Percentiles rank a stretch among this genome's conserved stretches.
These are phyloP conservation scores for Nannoperca obscura DNA, from an alignment of 2,797 vertebrate genomes.

Conservation along the genomic window DNA sequence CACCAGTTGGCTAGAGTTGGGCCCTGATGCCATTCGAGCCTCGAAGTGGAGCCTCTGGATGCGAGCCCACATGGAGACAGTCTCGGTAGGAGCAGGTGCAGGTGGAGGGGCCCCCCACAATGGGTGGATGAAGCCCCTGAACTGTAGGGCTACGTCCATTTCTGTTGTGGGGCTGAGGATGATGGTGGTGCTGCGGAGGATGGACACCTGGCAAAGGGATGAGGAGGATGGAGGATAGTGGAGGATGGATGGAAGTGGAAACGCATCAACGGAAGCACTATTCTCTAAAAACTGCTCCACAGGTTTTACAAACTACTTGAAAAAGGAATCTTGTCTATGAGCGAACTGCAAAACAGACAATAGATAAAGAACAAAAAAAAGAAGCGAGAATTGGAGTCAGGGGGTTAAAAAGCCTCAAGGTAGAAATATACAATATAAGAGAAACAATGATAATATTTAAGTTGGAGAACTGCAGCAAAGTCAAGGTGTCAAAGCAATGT, in stretches of 20 bases:
- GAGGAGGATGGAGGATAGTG: conserved; percentile 56
- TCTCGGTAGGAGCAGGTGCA: conserved; percentile 82
- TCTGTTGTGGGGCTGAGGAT: conserved; percentile 92
- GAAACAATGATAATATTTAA: conserved; percentile 17
- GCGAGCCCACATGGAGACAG: conserved; percentile 91
- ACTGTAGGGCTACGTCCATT: conserved; percentile 92
- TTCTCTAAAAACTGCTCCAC: conserved; percentile 64
- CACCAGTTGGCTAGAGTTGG: conserved; percentile 90
- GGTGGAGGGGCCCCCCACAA: conserved; percentile 87
- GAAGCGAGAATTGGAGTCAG: conserved; percentile 10
- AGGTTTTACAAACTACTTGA: conserved; percentile 53
- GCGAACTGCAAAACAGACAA: conserved; percentile 45
- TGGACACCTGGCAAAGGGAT: conserved; percentile 86
- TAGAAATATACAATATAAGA: conserved; percentile 4
- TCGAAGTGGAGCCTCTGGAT: conserved; percentile 92
- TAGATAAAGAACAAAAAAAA: conserved; percentile 19
- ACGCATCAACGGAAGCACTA: conserved; percentile 76
- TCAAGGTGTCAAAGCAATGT: conserved; percentile 40
- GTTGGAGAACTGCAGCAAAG: conserved; percentile 18
- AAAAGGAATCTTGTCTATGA: conserved; percentile 52
- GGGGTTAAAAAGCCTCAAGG: conserved; percentile 27
- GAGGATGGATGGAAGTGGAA: conserved; percentile 66
- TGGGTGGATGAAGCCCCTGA: conserved; percentile 93
- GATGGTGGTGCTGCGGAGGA: conserved; percentile 92
- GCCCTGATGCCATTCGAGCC: conserved; percentile 87